A percentile compares a stretch with the other conserved stretches of the same genome.
phyloP scores from a whole-genome alignment of 2,888 invertebrate genomes.

The Diaprepes abbreviatus region DNA sequence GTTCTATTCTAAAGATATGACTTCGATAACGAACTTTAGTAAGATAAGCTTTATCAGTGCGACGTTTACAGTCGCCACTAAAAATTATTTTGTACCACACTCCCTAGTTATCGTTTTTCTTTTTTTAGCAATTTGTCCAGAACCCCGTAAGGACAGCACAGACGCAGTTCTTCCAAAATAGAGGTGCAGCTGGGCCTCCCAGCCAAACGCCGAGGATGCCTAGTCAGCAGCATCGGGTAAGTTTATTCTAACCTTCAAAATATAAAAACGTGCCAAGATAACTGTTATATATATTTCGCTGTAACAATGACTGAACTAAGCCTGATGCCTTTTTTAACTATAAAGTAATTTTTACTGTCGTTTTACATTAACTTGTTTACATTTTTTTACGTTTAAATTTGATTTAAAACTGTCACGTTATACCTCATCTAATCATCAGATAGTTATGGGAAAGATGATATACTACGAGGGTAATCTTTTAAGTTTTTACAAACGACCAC shows the following conservation, averaged over 20 bases:
- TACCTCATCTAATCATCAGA: no score
- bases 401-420: no score
- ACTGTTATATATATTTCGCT: no score
- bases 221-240: slow-evolving; percentile 61
- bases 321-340: no score
- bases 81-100: not conserved
- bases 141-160: slow-evolving; percentile 44
- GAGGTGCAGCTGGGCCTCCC: slow-evolving; percentile 52
- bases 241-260: slow-evolving; percentile 34
- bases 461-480: no score
- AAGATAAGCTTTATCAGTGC: slow-evolving; percentile 14
- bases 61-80: not conserved
- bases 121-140: slow-evolving; percentile 38
- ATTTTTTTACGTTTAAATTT: no score
- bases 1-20: not conserved
- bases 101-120: slow-evolving; percentile 4
- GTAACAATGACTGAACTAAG: no score
- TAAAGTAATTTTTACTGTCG: no score
- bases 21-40: not conserved
- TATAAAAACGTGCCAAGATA: not conserved
- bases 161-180: slow-evolving; percentile 33
- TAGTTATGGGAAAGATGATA: no score
- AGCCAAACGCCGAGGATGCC: slow-evolving; percentile 62
- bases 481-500: no score
- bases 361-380: no score